A percentile compares a stretch with the other conserved stretches of the same genome.
Evolutionary conservation across 1,140 invertebrate genomes (phyloP).

Genomic region (Drosophila erecta): DNA sequence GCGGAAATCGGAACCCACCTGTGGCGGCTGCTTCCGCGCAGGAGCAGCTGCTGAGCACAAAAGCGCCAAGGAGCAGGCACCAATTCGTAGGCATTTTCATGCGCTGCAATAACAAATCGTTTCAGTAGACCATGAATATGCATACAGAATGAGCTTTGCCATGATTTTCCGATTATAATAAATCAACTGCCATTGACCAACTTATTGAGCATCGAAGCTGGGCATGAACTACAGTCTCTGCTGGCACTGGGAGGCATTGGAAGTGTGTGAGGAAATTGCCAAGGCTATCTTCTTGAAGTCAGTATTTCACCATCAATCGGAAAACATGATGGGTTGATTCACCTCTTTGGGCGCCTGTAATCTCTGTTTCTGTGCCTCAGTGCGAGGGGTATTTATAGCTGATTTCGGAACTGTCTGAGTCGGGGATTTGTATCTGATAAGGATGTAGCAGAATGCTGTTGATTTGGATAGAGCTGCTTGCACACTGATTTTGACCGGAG

Average conservation of each 20-base stretch:
- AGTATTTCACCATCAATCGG: conserved; percentile 23
- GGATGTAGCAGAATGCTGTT: neutral
- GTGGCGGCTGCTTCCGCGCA: neutral
- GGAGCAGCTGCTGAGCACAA: neutral
- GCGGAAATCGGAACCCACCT: neutral
- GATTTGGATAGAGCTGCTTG: neutral
- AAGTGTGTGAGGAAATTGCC: too few species aligned
- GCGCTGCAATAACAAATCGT: neutral
- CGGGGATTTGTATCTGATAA: conserved; percentile 15
- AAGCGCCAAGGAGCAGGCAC: neutral
- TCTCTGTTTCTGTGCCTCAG: conserved; percentile 19
- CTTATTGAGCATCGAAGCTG: conserved; percentile 7
- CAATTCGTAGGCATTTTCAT: neutral
- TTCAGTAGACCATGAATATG: neutral
- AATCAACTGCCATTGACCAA: conserved; percentile 32
- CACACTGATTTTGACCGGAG: neutral
- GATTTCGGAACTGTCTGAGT: conserved; percentile 12
- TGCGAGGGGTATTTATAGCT: conserved; percentile 5
- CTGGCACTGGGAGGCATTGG: neutral
- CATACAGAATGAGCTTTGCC: too few species aligned
- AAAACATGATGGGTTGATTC: conserved; percentile 10
- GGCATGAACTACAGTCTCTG: neutral
- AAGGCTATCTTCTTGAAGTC: neutral
- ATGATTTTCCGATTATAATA: conserved; percentile 16
- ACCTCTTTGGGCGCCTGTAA: conserved; percentile 11